phyloP scores from a whole-genome alignment of 2,888 invertebrate species.

The Agriopis marginaria region DNA sequence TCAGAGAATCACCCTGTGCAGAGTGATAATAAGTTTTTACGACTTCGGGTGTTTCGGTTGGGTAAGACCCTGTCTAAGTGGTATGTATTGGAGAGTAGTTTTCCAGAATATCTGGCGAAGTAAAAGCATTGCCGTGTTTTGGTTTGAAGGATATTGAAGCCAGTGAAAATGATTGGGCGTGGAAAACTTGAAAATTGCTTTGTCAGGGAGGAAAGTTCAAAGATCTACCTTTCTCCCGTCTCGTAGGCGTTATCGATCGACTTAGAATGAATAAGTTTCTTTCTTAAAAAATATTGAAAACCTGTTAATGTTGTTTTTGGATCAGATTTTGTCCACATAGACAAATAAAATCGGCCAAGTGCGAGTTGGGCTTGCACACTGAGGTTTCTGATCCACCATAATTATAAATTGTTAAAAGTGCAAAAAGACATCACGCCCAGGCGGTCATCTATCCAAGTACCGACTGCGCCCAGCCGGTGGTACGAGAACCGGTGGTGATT shows the following conservation, averaged over 20 bases:
- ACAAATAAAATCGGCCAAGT: too few species aligned
- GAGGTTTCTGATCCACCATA: too few species aligned
- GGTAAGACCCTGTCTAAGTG: conserved; percentile 8
- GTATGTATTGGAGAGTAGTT: conserved; percentile 12
- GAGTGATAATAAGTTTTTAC: conserved; percentile 29
- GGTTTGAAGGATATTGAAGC: conserved; percentile 7
- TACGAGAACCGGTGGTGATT: too few species aligned
- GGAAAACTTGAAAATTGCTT: conserved; percentile 5
- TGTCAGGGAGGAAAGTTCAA: conserved; percentile 8
- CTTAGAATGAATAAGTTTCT: too few species aligned
- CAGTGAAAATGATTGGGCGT: not conserved
- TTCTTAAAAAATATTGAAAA: too few species aligned
- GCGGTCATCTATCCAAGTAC: too few species aligned
- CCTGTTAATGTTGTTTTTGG: too few species aligned
- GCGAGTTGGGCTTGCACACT: too few species aligned
- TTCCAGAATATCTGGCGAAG: conserved; percentile 3
- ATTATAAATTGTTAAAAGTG: too few species aligned
- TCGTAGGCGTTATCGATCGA: not conserved
- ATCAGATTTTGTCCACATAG: not conserved
- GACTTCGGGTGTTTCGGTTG: conserved; percentile 13
- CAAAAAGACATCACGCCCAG: too few species aligned
- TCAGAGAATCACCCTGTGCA: conserved; percentile 1
- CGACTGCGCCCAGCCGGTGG: too few species aligned
- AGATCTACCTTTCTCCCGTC: not conserved
- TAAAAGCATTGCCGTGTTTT: conserved; percentile 20